Evolutionary conservation across 2,113 vertebrate species (phyloP).

Genomic region (Semnopithecus entellus): DNA sequence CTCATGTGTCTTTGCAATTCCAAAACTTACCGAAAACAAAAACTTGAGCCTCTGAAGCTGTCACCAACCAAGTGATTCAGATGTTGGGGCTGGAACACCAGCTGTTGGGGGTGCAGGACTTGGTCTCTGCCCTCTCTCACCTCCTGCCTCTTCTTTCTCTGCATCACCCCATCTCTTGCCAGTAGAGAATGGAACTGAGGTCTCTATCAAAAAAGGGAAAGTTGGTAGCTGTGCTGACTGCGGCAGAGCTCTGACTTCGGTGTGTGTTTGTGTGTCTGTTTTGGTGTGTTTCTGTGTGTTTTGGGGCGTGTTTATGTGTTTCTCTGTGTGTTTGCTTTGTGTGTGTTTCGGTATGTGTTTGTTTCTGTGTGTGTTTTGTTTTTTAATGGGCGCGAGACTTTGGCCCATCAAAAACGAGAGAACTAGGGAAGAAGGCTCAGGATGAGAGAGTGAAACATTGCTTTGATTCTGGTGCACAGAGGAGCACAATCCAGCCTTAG

Average conservation of each 20-base stretch:
- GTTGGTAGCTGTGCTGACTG: conserved; percentile 27
- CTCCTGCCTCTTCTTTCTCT: neutral
- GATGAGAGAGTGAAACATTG: neutral
- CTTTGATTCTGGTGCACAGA: neutral
- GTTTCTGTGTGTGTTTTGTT: conserved; percentile 59
- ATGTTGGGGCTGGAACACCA: neutral
- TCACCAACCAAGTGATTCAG: neutral
- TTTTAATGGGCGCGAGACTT: conserved; percentile 54
- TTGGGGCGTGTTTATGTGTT: too few species aligned
- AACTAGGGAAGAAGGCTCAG: neutral
- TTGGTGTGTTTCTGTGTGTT: too few species aligned
- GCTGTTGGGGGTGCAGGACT: neutral
- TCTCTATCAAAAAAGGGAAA: conserved; percentile 56
- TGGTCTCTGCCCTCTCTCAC: neutral
- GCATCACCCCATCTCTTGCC: conserved; percentile 29
- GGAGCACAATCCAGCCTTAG: neutral
- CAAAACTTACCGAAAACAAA: neutral
- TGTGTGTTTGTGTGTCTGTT: conserved; percentile 41
- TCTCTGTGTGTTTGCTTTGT: conserved; percentile 12
- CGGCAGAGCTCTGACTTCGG: neutral
- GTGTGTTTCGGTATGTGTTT: conserved; percentile 49
- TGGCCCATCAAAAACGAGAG: conserved; percentile 18
- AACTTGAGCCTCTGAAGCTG: neutral
- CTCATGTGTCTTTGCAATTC: neutral
- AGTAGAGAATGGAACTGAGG: conserved; percentile 22